Conservation (phyloP, 2,113 vertebrate genomes). For the Lasiurus borealis region DNA sequence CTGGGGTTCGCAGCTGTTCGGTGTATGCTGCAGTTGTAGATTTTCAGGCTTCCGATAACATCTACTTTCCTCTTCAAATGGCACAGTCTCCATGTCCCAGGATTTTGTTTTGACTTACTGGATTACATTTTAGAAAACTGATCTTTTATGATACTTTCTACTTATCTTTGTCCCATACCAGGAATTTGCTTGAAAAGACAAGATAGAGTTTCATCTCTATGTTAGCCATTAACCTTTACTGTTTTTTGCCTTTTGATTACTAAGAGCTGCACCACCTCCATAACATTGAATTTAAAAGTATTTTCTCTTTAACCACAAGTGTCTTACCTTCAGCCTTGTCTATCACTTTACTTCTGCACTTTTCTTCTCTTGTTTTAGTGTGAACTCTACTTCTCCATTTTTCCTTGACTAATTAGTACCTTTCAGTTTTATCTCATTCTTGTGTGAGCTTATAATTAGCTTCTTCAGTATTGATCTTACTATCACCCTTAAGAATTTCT, state of each 20-base stretch:
- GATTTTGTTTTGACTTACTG: constrained; percentile 50
- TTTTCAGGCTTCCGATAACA: too few species aligned
- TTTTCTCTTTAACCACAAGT: background rate
- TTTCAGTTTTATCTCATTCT: constrained; percentile 30
- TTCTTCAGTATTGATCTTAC: background rate
- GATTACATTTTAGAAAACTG: constrained; percentile 23
- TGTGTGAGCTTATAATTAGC: background rate
- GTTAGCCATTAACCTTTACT: background rate
- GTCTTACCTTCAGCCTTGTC: background rate
- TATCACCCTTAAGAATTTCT: background rate
- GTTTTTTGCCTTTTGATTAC: background rate
- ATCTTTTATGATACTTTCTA: background rate
- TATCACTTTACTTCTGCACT: background rate
- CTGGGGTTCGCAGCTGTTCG: too few species aligned
- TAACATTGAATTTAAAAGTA: constrained; percentile 8
- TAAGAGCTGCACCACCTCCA: background rate
- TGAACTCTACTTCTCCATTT: background rate
- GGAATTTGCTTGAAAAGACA: constrained; percentile 46
- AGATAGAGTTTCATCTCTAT: background rate
- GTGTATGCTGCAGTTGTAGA: too few species aligned
- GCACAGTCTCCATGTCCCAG: too few species aligned
- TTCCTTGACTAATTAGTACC: background rate
- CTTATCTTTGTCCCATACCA: background rate
- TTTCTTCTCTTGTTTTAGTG: background rate
- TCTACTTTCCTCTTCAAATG: too few species aligned